Evolutionary conservation across 2,888 invertebrate species (phyloP), one percentile per base, ranked within the genome.

Genomic region (Poecilus cupreus): DNA sequence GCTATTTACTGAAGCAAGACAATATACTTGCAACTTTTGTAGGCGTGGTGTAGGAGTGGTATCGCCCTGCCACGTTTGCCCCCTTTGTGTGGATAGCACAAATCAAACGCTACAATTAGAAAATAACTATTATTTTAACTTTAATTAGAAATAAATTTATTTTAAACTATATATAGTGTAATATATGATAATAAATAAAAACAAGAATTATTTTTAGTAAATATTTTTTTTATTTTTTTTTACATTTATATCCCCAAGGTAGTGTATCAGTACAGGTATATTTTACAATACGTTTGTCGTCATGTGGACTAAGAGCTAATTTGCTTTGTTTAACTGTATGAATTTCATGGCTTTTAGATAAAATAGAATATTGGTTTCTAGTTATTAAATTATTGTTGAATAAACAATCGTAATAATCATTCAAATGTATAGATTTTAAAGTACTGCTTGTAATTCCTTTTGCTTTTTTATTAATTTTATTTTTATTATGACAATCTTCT

Each of bases 381-480:
- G 85, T 2, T 85, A 82, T 32, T 85, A 5, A 26, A 3, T 2
- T 26, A 26, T 26, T 26, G 26, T 26, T 26, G 26, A 26, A 26
- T 26, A 26, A 26, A 5, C 26, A 26, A 74, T 85, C 83, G 49
- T 85, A 86, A 4, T 82, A 60, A 13, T 51, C 43, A 20, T 11
- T 78, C 60, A 60, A 13, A 83, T 26, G 26, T 26, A 51, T n/a
- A n/a, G n/a, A n/a, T n/a, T n/a, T n/a, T n/a, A n/a, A n/a, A 46
- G 3, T 46, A 46, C 24, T 49, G 39, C 22, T 24, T 20, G n/a
- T 32, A 74, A 72, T 46, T 32, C 74, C 39, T 24, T 51, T 54
- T 18, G 13, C 16, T 37, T 39, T 51, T 83, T 83, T 84, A 85
- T 2, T 85, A 82, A 46, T 85, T n/a, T n/a, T 84, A 82, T 85